A percentile compares a stretch with the other conserved stretches of the same genome.
Evolutionary conservation across 2,797 vertebrate genomes (phyloP).

Genomic region (Alectoris magna): DNA sequence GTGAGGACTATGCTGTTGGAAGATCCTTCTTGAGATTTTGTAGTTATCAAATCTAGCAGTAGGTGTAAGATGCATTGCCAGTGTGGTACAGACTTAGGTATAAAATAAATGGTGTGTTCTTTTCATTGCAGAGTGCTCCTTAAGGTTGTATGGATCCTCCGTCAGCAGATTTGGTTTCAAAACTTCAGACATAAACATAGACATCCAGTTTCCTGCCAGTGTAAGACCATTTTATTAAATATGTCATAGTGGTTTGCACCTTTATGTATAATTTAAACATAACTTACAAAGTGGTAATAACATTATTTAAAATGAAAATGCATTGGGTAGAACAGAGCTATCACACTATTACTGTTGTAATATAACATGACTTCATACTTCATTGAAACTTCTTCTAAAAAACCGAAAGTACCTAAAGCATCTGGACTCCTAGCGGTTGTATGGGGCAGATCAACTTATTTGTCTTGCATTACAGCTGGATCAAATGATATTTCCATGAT

Average conservation of each 20-base stretch:
- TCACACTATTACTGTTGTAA: background rate
- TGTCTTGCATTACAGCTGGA: background rate
- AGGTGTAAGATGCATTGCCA: background rate
- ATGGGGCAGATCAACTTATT: background rate
- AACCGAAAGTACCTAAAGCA: background rate
- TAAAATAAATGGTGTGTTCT: background rate
- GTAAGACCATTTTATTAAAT: conserved; percentile 73
- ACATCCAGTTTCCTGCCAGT: conserved; percentile 89
- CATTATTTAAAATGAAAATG: background rate
- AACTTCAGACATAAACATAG: conserved; percentile 94
- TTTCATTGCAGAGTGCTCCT: conserved; percentile 85
- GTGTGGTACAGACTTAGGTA: background rate
- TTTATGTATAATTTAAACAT: background rate
- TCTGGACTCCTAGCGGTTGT: background rate
- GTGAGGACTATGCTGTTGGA: background rate
- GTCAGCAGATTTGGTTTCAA: conserved; percentile 93
- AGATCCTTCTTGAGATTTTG: background rate
- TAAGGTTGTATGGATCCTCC: conserved; percentile 94
- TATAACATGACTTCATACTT: background rate
- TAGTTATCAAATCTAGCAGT: background rate
- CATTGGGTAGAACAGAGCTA: background rate
- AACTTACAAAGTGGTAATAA: background rate
- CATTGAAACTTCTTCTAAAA: background rate
- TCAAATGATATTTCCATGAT: background rate
- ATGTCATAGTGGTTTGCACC: background rate